A percentile compares a stretch with the other conserved stretches of the same genome.
Evolutionary conservation across 2,797 vertebrate species (phyloP).

Genomic region (Oreochromis mossambicus): DNA sequence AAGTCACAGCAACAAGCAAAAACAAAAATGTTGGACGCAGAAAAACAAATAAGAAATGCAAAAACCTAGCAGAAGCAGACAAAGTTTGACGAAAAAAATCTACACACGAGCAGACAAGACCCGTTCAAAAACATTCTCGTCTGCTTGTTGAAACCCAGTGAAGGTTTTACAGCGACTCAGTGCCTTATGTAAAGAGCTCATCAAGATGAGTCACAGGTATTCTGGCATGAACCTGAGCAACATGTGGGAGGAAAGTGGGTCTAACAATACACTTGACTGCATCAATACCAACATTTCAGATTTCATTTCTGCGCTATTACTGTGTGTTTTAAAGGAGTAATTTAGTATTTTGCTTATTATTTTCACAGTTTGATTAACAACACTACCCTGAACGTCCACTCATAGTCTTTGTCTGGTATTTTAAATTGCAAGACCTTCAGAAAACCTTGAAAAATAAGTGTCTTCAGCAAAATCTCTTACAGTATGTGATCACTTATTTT

Average conservation of each 20-base stretch:
- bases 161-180: conserved; percentile 3
- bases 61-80: not conserved
- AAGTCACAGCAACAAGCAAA: not conserved
- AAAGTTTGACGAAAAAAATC: not conserved
- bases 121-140: not conserved
- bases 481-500: not conserved
- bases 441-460: not conserved
- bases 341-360: not conserved
- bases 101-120: not conserved
- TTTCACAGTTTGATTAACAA: not conserved
- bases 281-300: not conserved
- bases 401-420: not conserved
- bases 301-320: not conserved
- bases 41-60: not conserved
- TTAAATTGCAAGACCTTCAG: not conserved
- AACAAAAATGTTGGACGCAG: rapidly evolving
- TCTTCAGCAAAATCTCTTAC: not conserved
- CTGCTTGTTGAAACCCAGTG: conserved; percentile 3
- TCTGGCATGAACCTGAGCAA: conserved; percentile 37
- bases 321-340: not conserved
- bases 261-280: conserved; percentile 23
- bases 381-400: not conserved
- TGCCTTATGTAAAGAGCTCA: conserved; percentile 47
- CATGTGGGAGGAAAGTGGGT: conserved; percentile 49
- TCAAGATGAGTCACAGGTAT: conserved; percentile 56